Evolutionary conservation across 2,797 vertebrate species (phyloP), one percentile per base, ranked within the genome.

Genomic region (Typhlichthys subterraneus): DNA sequence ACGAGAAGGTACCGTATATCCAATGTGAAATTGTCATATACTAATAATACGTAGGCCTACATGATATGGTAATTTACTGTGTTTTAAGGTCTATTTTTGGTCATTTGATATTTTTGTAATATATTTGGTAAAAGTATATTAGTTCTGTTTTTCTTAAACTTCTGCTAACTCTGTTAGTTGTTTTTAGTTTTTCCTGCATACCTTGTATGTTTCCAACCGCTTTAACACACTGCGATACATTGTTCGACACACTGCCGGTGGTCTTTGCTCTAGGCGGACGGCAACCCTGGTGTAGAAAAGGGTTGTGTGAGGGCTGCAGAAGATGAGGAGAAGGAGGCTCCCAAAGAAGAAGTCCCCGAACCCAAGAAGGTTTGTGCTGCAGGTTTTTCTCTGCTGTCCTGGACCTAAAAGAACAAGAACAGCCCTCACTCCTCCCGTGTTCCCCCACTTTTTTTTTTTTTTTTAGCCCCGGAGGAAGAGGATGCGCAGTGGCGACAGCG

Each of bases 401-500:
- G 60, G 57, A 1, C 10, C 5, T 29, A 0, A 29, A 29, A n/a
- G 33, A 13, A 14, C 42, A 3, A 59, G n/a, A 45, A 59, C 14
- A 6, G 2, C 45, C 0, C 1, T 63, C 13, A 58, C 13, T 47
- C 3, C 29, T 60, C 15, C 6, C 1, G 52, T 2, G 17, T 50
- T 69, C 57, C 61, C 3, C 31, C 69, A 29, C 23, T 29, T 29
- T 4, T 29, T 29, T 23, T 31, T 12, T 3, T 17, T 1, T 49
- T 3, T n/a, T 6, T 80, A 96, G 94, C 74, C 87, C 11, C 92
- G 91, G 85, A 92, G 94, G 58, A 96, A 94, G 76, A 84, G 95
- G 79, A 96, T 96, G 80, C 93, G 83, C 59, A 96, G 95, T 0
- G 93, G 93, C 0, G 95, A 96, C 85, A 97, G 95, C 0, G 95